Evolutionary conservation across 2,113 vertebrate genomes (phyloP), one percentile per base, ranked within the genome.

Genomic region (Ochotona princeps): DNA sequence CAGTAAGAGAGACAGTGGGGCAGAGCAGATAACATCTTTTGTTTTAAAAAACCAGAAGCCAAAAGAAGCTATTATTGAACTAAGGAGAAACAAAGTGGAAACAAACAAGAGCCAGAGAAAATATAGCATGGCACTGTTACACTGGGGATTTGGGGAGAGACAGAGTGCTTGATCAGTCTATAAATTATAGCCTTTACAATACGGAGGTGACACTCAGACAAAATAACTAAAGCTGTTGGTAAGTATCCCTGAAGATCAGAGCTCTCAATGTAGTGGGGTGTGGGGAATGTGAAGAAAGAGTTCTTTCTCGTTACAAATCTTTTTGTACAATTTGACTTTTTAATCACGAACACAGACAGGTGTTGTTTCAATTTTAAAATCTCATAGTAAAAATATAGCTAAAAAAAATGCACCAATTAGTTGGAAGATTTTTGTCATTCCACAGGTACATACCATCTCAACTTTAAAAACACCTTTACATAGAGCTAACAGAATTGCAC

Each of bases 321-420:
- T 74, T 82, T 9, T 30, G 72, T 28, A 49, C 28, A n/a, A 57
- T 47, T 79, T 74, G 28, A 49, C 47, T 74, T 75, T 93, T 91
- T 44, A 91, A 73, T 30, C 25, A 82, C 79, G 32, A 82, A 66
- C n/a, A 35, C 7, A 26, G 78, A 66, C n/a, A 35, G 5, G 15
- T 79, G 66, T 60, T 67, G 60, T n/a, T 30, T 82, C n/a, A 15
- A n/a, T 87, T 60, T 63, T 38, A 82, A 94, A 91, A 60, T 49
- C 5, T 23, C 51, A 17, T 49, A 32, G 74, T 72, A 70, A 89
- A 85, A 63, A 86, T 49, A 61, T 18, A 83, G 65, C 32, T 89
- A 51, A 66, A 90, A 79, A 49, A 88, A 74, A 87, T 86, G 2
- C 21, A 82, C 1, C 7, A 81, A 67, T 54, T 93, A 67, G 82